Evolutionary conservation across 1,140 invertebrate species (phyloP).

Genomic region (Bradysia coprophila): DNA sequence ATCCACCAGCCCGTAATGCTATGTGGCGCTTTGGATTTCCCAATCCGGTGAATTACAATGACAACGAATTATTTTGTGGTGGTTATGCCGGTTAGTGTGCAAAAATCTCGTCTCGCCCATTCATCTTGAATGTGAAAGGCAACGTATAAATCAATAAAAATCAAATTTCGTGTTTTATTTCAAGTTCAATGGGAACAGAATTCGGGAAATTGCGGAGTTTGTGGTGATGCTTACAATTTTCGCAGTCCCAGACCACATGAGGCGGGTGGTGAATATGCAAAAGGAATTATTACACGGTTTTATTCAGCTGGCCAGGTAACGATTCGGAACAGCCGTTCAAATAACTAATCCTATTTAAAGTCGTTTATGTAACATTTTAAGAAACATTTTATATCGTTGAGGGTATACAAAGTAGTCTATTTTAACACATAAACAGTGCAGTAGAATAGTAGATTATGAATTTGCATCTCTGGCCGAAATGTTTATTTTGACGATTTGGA

Average conservation of each 20-base stretch:
- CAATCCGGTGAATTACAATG: slow-evolving; percentile 86
- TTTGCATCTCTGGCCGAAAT: too few relatives aligned
- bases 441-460: too few relatives aligned
- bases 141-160: slow-evolving; percentile 2
- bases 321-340: too few relatives aligned
- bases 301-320: slow-evolving; percentile 66
- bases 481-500: too few relatives aligned
- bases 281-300: slow-evolving; percentile 61
- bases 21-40: slow-evolving; percentile 90
- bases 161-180: background rate
- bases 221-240: slow-evolving; percentile 66
- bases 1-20: slow-evolving; percentile 75
- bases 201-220: slow-evolving; percentile 67
- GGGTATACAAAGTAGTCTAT: too few relatives aligned
- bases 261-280: slow-evolving; percentile 68
- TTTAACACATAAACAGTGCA: too few relatives aligned
- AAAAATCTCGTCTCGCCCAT: too few relatives aligned
- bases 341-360: slow-evolving; percentile 3
- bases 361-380: background rate
- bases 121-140: too few relatives aligned
- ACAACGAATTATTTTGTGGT: slow-evolving; percentile 68
- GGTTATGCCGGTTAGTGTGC: slow-evolving; percentile 54
- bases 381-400: background rate
- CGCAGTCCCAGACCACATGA: slow-evolving; percentile 62
- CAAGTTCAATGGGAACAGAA: slow-evolving; percentile 74